phyloP scores from a whole-genome alignment of 2,797 vertebrate species.

The Dendrocincla tyrannina region DNA sequence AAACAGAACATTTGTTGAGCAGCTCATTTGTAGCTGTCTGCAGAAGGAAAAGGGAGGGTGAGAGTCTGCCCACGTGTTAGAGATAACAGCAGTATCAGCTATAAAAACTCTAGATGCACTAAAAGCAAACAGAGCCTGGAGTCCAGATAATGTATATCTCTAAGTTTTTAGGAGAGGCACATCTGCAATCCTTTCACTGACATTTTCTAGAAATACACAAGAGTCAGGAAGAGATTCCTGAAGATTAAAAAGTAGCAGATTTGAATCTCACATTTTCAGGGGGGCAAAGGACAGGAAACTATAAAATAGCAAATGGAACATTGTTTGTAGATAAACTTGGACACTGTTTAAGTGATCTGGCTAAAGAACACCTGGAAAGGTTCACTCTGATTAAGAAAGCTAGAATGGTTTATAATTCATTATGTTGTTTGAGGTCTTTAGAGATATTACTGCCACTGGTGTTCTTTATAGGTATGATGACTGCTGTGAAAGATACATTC shows the following conservation, averaged over 20 bases:
- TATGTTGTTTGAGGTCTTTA: not conserved
- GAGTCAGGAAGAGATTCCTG: not conserved
- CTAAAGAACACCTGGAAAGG: conserved; percentile 36
- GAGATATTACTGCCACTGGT: not conserved
- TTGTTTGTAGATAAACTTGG: conserved; percentile 34
- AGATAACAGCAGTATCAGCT: conserved; percentile 33
- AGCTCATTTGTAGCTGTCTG: conserved; percentile 58
- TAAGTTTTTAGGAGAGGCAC: not conserved
- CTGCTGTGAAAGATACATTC: not conserved
- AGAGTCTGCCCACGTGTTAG: not conserved
- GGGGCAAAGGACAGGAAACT: conserved; percentile 35
- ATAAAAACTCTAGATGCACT: conserved; percentile 26
- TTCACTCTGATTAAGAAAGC: not conserved
- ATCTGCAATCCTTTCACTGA: not conserved
- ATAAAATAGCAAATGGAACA: conserved; percentile 36
- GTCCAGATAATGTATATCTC: not conserved
- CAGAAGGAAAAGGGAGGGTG: conserved; percentile 32
- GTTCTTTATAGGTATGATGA: not conserved
- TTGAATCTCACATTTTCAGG: conserved; percentile 3
- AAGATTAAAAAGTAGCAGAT: conserved; percentile 9
- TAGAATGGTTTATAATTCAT: conserved; percentile 1
- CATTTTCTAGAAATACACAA: conserved; percentile 27
- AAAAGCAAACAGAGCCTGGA: not conserved
- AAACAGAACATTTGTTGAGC: conserved; percentile 43
- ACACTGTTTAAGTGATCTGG: conserved; percentile 21